A percentile compares a stretch with the other conserved stretches of the same genome.
phyloP scores from a whole-genome alignment of 2,113 vertebrate genomes.

The Dasyurus viverrinus region DNA sequence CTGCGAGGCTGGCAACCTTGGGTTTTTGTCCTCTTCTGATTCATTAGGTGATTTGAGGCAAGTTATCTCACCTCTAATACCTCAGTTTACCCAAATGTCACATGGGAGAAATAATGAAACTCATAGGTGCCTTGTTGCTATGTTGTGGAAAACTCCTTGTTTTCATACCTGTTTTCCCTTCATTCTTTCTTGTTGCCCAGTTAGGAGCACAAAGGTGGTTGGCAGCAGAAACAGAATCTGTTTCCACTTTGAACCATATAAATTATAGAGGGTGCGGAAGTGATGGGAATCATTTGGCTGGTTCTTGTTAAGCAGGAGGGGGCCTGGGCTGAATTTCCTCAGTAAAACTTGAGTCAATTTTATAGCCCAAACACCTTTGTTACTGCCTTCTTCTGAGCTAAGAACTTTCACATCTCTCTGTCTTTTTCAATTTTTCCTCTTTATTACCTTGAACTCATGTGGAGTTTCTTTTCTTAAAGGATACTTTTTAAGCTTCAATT shows the following conservation, averaged over 20 bases:
- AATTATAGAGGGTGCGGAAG: slow-evolving; percentile 77
- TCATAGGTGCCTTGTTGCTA: not conserved
- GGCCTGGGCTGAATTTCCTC: slow-evolving; percentile 82
- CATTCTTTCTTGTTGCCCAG: not conserved
- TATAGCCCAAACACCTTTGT: slow-evolving; percentile 81
- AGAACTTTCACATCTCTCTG: not conserved
- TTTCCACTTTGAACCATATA: slow-evolving; percentile 82
- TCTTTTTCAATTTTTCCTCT: slow-evolving; percentile 28
- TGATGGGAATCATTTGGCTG: slow-evolving; percentile 75
- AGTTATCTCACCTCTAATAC: not conserved
- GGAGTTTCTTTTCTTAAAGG: not conserved
- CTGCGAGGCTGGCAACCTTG: not conserved
- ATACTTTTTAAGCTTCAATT: not conserved
- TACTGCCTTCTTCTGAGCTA: slow-evolving; percentile 42
- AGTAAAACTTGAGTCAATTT: slow-evolving; percentile 81
- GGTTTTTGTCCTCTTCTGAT: not conserved
- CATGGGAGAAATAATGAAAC: not conserved
- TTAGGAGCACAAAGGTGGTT: slow-evolving; percentile 49
- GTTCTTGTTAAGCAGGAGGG: slow-evolving; percentile 83
- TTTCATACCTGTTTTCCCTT: slow-evolving; percentile 26
- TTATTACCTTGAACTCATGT: not conserved
- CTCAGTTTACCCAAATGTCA: slow-evolving; percentile 6
- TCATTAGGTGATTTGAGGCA: slow-evolving; percentile 8
- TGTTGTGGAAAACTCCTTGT: slow-evolving; percentile 11
- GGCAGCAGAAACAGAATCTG: slow-evolving; percentile 48